Percentiles rank a stretch among this genome's conserved stretches.
Evolutionary conservation across 1,140 invertebrate genomes (phyloP).

Genomic region (Brachionus plicatilis): DNA sequence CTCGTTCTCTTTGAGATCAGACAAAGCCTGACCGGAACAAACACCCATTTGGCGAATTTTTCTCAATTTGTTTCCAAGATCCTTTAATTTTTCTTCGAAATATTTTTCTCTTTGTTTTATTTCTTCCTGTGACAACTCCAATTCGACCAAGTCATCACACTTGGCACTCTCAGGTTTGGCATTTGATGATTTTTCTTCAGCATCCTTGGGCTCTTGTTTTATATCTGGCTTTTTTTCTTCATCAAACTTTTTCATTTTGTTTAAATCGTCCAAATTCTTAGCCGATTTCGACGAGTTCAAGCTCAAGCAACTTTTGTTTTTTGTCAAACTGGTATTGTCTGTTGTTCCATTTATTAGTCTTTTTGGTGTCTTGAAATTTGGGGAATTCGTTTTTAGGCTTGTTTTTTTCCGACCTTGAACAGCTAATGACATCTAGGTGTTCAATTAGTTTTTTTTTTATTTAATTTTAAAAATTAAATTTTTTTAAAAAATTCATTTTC

Average conservation of each 20-base stretch:
- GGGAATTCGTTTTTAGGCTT: background rate
- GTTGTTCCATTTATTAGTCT: background rate
- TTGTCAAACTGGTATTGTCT: background rate
- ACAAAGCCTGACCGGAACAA: background rate
- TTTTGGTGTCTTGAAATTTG: background rate
- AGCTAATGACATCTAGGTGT: background rate
- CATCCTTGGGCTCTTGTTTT: background rate
- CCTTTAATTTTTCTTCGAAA: background rate
- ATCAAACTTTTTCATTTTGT: background rate
- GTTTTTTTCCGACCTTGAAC: background rate
- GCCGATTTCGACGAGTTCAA: background rate
- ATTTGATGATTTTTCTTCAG: background rate
- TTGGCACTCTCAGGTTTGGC: background rate
- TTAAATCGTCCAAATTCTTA: background rate
- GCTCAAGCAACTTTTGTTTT: background rate
- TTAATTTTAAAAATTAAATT: background rate
- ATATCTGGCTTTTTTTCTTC: background rate
- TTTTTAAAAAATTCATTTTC: no score
- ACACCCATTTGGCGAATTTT: background rate
- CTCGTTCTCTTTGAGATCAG: background rate
- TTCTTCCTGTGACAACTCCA: background rate
- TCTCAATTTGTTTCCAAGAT: background rate
- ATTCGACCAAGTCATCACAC: background rate
- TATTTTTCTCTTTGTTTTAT: background rate
- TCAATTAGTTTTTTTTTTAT: no score